Base-by-base conservation (phyloP, 1,140 invertebrate species). In the Chelonus insularis region DNA sequence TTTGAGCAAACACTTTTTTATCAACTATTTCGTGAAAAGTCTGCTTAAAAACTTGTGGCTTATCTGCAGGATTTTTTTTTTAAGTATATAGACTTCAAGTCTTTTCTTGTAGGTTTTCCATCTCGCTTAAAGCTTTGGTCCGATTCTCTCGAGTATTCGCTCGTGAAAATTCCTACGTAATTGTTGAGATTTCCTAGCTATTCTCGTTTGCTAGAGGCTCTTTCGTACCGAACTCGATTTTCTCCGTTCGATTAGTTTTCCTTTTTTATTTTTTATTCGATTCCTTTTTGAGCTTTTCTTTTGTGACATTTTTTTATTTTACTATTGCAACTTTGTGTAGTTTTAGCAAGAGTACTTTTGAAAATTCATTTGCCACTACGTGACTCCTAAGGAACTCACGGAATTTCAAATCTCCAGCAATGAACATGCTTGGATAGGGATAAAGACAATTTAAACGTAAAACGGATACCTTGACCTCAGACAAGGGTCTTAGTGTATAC, bases 351-450 rank as follows among this genome's bases (percentile, higher is more conserved):
- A 61, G 37, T 45, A 36, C 25, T 45, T 23, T 21, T 34, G n/a
- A 48, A 47, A 57, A 63, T 63, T 47, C 55, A 58, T 63, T 63
- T 39, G 36, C 34, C 23, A 39, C 21, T 47, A 63, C 61, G 61
- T 63, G 55, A 63, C 55, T 58, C 18, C 25, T n/a, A 16, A 36
- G 25, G 45, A 57, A 57, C 37, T 57, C 21, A 7, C 41, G 61
- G 55, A 63, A 63, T 63, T 57, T 52, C 25, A 39, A 57, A 51
- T 57, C 47, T 57, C 20, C 29, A 11, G 41, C 34, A 29, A 43
- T 16, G 52, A 34, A 43, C 4, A 56, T 47, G 29, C 23, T 4
- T 5, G 29, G 47, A 60, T 52, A 45, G 23, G 43, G 54, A 43
- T 45, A 51, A 47, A 59, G 60, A 29, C 32, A 20, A 21, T 57